Percentiles rank a stretch among this genome's conserved stretches.
Evolutionary conservation across 2,888 invertebrate species (phyloP).

Genomic region (Zonitis immaculata): DNA sequence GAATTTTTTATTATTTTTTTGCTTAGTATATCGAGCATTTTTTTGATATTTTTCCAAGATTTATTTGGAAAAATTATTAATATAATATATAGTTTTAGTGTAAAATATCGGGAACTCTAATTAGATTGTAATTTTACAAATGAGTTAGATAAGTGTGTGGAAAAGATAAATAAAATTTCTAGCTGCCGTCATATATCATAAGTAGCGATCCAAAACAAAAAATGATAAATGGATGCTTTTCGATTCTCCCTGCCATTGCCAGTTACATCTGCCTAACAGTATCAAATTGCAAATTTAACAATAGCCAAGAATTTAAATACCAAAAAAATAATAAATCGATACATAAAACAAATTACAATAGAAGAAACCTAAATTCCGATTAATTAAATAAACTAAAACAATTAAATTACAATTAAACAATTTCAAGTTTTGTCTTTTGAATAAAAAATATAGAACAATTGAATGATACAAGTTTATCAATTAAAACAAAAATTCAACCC

Average conservation of each 20-base stretch:
- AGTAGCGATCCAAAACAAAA: slow-evolving; percentile 17
- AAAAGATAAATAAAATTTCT: slow-evolving; percentile 24
- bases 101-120: slow-evolving; percentile 18
- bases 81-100: too few species aligned
- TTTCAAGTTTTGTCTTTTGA: too few species aligned
- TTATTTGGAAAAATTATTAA: slow-evolving; percentile 22
- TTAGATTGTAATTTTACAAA: slow-evolving; percentile 24
- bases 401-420: too few species aligned
- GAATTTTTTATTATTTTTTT: not conserved
- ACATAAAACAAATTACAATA: too few species aligned
- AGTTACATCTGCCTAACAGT: slow-evolving; percentile 26
- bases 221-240: slow-evolving; percentile 30
- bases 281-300: slow-evolving; percentile 21
- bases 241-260: slow-evolving; percentile 26
- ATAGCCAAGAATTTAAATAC: slow-evolving; percentile 9
- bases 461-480: too few species aligned
- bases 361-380: too few species aligned
- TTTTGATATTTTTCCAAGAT: slow-evolving; percentile 5
- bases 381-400: too few species aligned
- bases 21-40: too few species aligned
- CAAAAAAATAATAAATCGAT: too few species aligned
- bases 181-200: slow-evolving; percentile 25
- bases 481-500: too few species aligned
- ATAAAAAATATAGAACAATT: too few species aligned
- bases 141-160: slow-evolving; percentile 20